Evolutionary conservation across 2,113 vertebrate genomes (phyloP).

Genomic region (Meles meles): DNA sequence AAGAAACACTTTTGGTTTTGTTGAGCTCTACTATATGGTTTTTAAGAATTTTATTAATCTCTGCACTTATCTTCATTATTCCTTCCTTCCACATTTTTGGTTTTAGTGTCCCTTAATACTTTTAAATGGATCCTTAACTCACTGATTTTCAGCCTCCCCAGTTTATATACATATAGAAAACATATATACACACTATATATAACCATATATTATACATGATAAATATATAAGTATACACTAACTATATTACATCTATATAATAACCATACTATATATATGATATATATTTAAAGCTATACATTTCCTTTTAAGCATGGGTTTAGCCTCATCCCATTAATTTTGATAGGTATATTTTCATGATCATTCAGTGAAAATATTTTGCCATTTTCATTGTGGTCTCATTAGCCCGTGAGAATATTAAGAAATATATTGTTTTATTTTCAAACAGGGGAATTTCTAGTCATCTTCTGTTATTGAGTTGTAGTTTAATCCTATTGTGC

Average conservation of each 20-base stretch:
- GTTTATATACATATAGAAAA: neutral
- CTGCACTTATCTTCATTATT: neutral
- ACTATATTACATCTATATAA: neutral
- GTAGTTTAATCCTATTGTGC: neutral
- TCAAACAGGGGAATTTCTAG: neutral
- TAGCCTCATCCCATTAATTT: neutral
- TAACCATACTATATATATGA: neutral
- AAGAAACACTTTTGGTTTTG: neutral
- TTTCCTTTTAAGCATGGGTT: neutral
- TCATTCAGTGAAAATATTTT: slow-evolving; percentile 15
- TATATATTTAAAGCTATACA: neutral
- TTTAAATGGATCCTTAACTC: neutral
- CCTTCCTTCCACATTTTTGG: neutral
- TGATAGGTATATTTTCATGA: neutral
- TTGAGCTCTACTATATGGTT: neutral
- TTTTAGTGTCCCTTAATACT: neutral
- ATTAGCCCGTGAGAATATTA: slow-evolving; percentile 1
- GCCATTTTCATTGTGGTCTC: neutral
- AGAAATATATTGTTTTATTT: slow-evolving; percentile 23
- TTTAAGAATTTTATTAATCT: neutral
- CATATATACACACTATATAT: neutral
- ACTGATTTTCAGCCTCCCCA: neutral
- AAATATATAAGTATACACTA: neutral
- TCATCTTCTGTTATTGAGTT: neutral
- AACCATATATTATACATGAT: neutral